phyloP scores from a whole-genome alignment of 2,888 invertebrate genomes.

The Leptarthrus brevirostris region DNA sequence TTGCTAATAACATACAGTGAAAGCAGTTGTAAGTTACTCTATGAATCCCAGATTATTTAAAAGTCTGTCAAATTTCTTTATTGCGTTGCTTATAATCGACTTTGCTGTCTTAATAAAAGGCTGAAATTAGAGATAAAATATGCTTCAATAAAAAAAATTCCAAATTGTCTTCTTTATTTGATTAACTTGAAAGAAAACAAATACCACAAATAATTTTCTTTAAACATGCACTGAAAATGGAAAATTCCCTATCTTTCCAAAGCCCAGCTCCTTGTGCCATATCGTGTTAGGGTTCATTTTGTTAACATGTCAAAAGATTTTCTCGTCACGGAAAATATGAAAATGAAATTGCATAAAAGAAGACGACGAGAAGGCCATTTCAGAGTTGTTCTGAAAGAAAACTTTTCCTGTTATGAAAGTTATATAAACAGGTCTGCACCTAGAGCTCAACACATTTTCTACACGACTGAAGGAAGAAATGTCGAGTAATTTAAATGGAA shows the following conservation, averaged over 20 bases:
- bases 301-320: conserved; percentile 57
- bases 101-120: too few relatives aligned
- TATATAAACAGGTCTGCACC: conserved; percentile 53
- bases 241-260: neutral
- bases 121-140: too few relatives aligned
- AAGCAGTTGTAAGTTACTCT: too few relatives aligned
- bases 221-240: neutral
- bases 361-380: conserved; percentile 44
- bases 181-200: conserved; percentile 11
- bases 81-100: too few relatives aligned
- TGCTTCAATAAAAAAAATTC: too few relatives aligned
- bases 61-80: too few relatives aligned
- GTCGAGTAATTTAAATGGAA: conserved; percentile 41
- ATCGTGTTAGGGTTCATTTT: conserved; percentile 43
- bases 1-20: too few relatives aligned
- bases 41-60: too few relatives aligned
- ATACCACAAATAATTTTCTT: conserved; percentile 13
- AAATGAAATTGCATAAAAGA: conserved; percentile 57
- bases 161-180: conserved; percentile 5
- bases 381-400: conserved; percentile 48
- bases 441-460: conserved; percentile 50
- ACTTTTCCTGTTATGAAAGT: conserved; percentile 54
- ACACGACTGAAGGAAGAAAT: conserved; percentile 43
- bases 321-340: conserved; percentile 65
- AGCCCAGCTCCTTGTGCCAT: conserved; percentile 17